Base-by-base conservation (phyloP, 2,888 invertebrate genomes). In the Hirudinaria manillensis region DNA sequence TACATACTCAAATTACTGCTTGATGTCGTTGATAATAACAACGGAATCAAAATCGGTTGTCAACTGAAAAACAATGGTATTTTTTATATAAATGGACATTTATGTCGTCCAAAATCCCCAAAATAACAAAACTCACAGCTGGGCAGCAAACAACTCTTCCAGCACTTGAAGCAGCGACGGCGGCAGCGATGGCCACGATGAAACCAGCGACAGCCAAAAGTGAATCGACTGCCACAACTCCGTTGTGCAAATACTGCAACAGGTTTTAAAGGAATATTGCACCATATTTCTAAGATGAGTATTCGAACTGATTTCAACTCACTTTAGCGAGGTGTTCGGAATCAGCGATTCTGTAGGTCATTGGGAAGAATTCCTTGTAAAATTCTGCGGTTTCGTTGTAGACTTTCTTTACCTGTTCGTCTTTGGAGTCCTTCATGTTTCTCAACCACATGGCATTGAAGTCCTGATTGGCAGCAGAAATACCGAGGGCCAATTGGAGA, bases 361-460 rank as follows among this genome's bases (percentile, higher is more conserved):
- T 67, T 32, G 67, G 67, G 34, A 67, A 67, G 29, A 67, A 67
- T 32, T 67, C 67, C 29, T 34, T 24, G 34, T 67, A 67, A 27
- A 67, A 67, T 21, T 3, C 67, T 32, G 7, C 7, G 7, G 29
- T 4, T 34, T 67, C 67, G 32, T 27, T 29, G 67, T 32, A 24
- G n/a, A 56, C 6, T 13, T 56, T 21, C 24, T 67, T 4, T 3
- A 7, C 32, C 21, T 67, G 4, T 67, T 21, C 32, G 24, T 7
- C 34, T 4, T 24, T 29, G 3, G 32, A 32, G 27, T 21, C 6
- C 67, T 67, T 27, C 13, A 56, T 4, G 27, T 67, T 21, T 67
- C 67, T 67, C 67, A 67, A 13, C 67, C 34, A 32, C 67, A 67
- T 67, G 67, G 67, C 67, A 13, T 32, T 67, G 67, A 67, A 67